Evolutionary conservation across 2,113 vertebrate species (phyloP).

Genomic region (Colistium nudipinnis): DNA sequence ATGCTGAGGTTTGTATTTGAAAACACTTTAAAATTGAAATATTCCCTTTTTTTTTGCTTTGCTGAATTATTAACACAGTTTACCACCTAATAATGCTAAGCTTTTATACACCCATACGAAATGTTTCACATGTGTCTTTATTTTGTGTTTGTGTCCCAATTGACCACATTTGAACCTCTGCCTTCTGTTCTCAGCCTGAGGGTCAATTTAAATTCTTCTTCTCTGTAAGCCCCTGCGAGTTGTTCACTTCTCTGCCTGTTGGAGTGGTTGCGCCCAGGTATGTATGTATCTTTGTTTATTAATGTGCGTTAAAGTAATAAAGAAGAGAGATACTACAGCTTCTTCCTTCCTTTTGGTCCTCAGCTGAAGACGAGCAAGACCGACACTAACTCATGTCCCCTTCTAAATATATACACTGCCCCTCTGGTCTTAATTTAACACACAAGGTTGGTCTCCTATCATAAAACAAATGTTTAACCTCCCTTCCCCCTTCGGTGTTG

Average conservation of each 20-base stretch:
- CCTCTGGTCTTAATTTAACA: background rate
- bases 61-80: background rate
- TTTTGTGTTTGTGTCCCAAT: background rate
- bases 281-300: too few species aligned
- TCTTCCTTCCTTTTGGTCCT: constrained; percentile 18
- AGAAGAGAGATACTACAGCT: background rate
- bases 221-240: background rate
- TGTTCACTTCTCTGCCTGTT: constrained; percentile 12
- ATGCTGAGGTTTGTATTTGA: constrained; percentile 9
- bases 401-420: constrained; percentile 47
- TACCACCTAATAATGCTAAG: background rate
- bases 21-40: background rate
- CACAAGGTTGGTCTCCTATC: constrained; percentile 22
- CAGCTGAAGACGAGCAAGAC: background rate
- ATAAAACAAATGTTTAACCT: constrained; percentile 26
- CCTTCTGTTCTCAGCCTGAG: background rate
- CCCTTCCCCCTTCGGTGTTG: constrained; percentile 21
- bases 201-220: background rate
- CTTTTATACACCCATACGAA: background rate
- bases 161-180: background rate
- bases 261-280: background rate
- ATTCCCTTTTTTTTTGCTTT: too few species aligned
- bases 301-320: background rate
- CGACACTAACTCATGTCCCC: background rate
- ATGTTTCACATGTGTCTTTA: background rate